Evolutionary conservation across 2,888 invertebrate genomes (phyloP).

Genomic region (Mesochorus sp.): DNA sequence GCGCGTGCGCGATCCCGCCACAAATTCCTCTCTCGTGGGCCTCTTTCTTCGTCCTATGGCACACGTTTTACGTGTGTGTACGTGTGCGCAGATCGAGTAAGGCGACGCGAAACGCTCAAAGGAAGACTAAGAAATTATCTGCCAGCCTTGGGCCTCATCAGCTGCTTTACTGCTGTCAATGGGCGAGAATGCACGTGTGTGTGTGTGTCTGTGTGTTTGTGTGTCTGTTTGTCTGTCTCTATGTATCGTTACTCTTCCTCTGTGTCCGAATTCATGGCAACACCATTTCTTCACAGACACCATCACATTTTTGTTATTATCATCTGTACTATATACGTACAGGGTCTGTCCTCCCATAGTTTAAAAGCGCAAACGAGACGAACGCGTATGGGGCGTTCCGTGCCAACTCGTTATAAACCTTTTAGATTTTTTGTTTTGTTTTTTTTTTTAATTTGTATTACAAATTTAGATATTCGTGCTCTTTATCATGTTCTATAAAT

Average conservation of each 20-base stretch:
- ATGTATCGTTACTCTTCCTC: background rate
- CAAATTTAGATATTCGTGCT: too few species aligned
- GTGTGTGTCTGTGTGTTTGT: background rate
- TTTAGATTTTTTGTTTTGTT: too few species aligned
- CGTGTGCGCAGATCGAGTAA: constrained; percentile 25
- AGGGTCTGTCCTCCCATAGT: background rate
- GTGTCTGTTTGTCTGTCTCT: too few species aligned
- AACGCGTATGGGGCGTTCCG: background rate
- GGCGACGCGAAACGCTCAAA: constrained; percentile 14
- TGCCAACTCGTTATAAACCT: too few species aligned
- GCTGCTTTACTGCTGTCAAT: constrained; percentile 43
- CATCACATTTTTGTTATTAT: constrained; percentile 32
- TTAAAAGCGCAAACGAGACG: constrained; percentile 3
- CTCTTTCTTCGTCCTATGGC: constrained; percentile 19
- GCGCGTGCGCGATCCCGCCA: constrained; percentile 62
- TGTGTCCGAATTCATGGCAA: background rate
- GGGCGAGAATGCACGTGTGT: background rate
- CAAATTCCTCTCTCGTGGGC: constrained; percentile 47
- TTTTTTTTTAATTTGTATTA: too few species aligned
- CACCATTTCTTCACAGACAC: constrained; percentile 6
- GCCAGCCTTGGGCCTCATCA: constrained; percentile 51
- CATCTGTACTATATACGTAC: too few species aligned
- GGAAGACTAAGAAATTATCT: constrained; percentile 33
- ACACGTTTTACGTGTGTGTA: background rate
- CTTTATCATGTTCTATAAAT: background rate